Base-by-base conservation (phyloP, 2,113 vertebrate species). In the Pavo muticus region DNA sequence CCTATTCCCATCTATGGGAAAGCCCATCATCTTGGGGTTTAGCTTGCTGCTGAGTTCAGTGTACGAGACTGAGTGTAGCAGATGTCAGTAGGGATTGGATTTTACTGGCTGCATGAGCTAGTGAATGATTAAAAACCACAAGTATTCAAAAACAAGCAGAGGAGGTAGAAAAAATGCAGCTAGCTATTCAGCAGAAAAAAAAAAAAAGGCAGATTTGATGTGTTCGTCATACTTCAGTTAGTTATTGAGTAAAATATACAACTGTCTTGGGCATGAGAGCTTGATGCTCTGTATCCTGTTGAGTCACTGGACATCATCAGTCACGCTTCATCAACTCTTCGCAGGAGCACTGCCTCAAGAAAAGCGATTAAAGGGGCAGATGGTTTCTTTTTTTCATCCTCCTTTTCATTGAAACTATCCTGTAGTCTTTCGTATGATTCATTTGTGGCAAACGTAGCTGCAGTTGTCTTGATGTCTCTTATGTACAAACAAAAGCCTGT, bases 351-450 rank as follows among this genome's bases (percentile, higher is more conserved):
- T 39, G 4, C 4, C 84, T 77, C 1, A 2, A 76, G 10, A 57
- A 65, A 4, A 35, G 4, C 9, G 5, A 5, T 42, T 73, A 35
- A 75, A 79, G 8, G 17, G 0, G 0, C 24, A 45, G 2, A 10
- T 54, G 8, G 1, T 56, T 83, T 65, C 5, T 72, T 32, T 65
- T 85, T 13, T 17, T 84, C 25, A 24, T 45, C 9, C 3, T 6
- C 9, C 0, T 5, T 80, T 84, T 35, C 68, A 61, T 10, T 11
- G 27, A 82, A 77, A 39, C 8, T 11, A 71, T 12, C 2, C 8
- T 5, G 13, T 1, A 35, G n/a, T 7, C 12, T 11, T 35, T 75
- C 15, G 2, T 6, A 6, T 15, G 23, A 6, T 37, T 83, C 57
- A 20, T 27, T 3, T 68, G 23, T 37, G 23, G 8, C 11, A 78